A percentile compares a stretch with the other conserved stretches of the same genome.
These are phyloP conservation scores for Trissonchulus latispiculum DNA, from an alignment of 2,888 invertebrate species.

Conservation along the genomic window DNA sequence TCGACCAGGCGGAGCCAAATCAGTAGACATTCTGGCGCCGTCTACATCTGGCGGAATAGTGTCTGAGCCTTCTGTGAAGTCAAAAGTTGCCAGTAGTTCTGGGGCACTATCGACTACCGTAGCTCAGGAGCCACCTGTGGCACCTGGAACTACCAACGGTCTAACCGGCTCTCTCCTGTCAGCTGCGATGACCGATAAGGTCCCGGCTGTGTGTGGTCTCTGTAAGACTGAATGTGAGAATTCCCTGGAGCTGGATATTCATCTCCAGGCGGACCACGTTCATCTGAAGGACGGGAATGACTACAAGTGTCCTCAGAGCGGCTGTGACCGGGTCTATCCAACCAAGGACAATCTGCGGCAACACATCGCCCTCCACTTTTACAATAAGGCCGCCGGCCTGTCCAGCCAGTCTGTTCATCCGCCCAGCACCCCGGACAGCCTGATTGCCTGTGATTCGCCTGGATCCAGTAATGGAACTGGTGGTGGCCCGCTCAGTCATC, in stretches of 20 bases:
- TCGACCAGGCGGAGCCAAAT: too few species aligned
- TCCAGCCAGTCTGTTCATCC: neutral
- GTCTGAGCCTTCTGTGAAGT: too few species aligned
- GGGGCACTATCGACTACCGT: too few species aligned
- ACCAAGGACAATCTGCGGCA: constrained; percentile 31
- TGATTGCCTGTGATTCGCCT: neutral
- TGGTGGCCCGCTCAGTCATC: neutral
- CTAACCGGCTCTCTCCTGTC: too few species aligned
- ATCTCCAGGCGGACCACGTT: constrained; percentile 39
- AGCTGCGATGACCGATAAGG: too few species aligned
- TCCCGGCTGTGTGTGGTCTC: neutral
- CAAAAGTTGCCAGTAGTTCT: too few species aligned
- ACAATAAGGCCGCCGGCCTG: neutral
- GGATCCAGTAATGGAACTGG: neutral
- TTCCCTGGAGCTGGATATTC: constrained; percentile 29
- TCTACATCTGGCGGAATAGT: too few species aligned
- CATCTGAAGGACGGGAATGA: constrained; percentile 37
- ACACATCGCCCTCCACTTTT: constrained; percentile 35
- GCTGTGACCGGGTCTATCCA: constrained; percentile 34
- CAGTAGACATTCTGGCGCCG: too few species aligned
- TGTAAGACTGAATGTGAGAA: neutral
- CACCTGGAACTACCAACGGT: too few species aligned
- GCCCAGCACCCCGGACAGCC: neutral
- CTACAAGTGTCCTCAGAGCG: constrained; percentile 33
- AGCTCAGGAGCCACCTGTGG: too few species aligned